Base-by-base conservation (phyloP, 37 sponge, comb jelly and placozoan genomes). In the Beroe ovata region DNA sequence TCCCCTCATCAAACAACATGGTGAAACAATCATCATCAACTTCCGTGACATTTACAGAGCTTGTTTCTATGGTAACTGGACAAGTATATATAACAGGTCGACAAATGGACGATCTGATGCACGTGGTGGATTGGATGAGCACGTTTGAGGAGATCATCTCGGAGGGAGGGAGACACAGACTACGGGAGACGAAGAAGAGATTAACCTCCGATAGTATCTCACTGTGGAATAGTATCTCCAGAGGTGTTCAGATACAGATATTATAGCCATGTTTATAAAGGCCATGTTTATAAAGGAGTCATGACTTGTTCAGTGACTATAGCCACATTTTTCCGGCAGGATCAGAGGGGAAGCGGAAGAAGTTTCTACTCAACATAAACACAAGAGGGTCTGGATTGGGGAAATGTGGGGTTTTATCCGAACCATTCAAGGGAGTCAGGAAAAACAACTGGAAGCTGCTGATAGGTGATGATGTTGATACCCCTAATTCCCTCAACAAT, bases 81-180 rank as follows among this genome's bases (percentile, higher is more conserved):
- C n/a, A n/a, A n/a, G n/a, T n/a, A n/a, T n/a, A n/a, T n/a, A n/a
- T n/a, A n/a, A n/a, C n/a, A 69, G 71, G 71, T 21, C 4, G 71
- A 36, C 18, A 16, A 29, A 25, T 25, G 25, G 11, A 29, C 8
- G 71, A 69, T 21, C 34, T 69, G 37, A 36, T 69, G 20, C 71
- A 69, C 71, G 36, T 69, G 71, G 71, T 69, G 20, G 71, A 69
- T 20, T 69, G 71, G 71, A 33, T 36, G 14, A 1, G 4, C 38
- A 69, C 71, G 3, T 69, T 69, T 25, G 71, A 69, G 71, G 71
- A 69, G 19, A 69, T 69, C 38, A 36, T 69, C 71, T 36, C 38
- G 35, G 35, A 69, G 37, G 18, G 19, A 8, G 20, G 4, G 38
- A 8, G 38, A 8, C 35, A 16, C 6, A 16, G 18, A 8, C 35